Base-by-base conservation (phyloP, 2,888 invertebrate species). In the Mallateleia sp. region DNA sequence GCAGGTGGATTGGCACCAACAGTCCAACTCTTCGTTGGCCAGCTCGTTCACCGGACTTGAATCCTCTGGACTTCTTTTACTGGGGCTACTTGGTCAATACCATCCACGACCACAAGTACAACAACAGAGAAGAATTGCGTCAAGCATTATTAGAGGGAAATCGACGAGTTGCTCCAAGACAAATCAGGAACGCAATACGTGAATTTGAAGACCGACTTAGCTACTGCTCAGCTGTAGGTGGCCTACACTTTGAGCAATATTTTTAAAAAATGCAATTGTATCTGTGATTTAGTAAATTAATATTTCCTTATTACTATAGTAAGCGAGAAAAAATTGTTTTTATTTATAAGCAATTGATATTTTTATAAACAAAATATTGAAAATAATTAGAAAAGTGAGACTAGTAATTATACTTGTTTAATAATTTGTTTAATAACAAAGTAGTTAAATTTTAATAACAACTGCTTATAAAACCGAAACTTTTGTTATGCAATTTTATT, bases 1-100 rank as follows among this genome's bases (percentile, higher is more conserved):
- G n/a, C 14, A 11, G 54, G n/a, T 69, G 69, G 69, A 69, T 69
- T 56, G 69, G 54, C 6, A 69, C 32, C 6, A 69, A 69, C 32
- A 69, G 69, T n/a, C n/a, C 14, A 3, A 20, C n/a, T n/a, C 14
- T 54, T 38, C 54, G 54, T 8, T 69, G 69, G 69, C 56, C 69
- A 7, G 52, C 69, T 38, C 18, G 69, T 1, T 69, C 69, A 2
- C 56, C 72, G 7, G 58, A 58, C 20, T 58, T 72, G 22, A 72
- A 42, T 58, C 58, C 56, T 24, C 18, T 72, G 58, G 72, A 72
- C 45, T 72, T 15, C 14, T 56, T 72, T 20, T 58, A 18, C 22
- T 72, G 72, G 72, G 58, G 58, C 2, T 56, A 72, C 15, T n/a
- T 69, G 14, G 45, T 58, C 0, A 72, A 72, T 20, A 15, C 15